phyloP scores from a whole-genome alignment of 2,797 vertebrate species.

The Potorous gilbertii region DNA sequence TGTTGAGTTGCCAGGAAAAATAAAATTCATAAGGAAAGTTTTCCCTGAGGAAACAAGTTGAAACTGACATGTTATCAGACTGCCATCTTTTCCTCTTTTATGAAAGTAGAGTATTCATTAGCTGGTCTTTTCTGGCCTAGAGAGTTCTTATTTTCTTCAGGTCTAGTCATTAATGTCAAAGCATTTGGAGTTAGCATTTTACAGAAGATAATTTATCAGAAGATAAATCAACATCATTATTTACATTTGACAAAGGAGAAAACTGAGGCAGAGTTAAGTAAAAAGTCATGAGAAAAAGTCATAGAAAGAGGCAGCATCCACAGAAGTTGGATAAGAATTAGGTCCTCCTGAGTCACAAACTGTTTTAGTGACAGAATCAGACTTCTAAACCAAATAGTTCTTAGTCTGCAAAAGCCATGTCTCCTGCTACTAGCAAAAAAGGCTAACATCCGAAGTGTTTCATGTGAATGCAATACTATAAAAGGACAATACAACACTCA shows the following conservation, averaged over 20 bases:
- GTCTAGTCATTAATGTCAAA: constrained; percentile 18
- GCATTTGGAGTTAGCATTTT: constrained; percentile 33
- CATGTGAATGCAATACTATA: neutral
- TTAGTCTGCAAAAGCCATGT: neutral
- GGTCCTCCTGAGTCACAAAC: neutral
- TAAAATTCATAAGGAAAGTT: neutral
- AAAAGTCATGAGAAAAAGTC: neutral
- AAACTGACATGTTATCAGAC: neutral
- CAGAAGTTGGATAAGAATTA: neutral
- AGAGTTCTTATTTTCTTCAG: constrained; percentile 25
- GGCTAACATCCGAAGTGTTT: neutral
- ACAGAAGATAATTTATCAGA: neutral
- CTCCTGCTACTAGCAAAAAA: neutral
- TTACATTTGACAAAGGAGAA: constrained; percentile 18
- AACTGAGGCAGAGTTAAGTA: neutral
- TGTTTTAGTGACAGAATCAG: neutral
- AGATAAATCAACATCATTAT: neutral
- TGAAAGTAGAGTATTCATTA: neutral
- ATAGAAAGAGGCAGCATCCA: neutral
- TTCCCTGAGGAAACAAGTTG: neutral
- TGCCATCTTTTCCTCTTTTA: constrained; percentile 1
- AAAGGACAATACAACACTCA: neutral
- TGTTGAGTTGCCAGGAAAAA: neutral
- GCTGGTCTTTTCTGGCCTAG: neutral
- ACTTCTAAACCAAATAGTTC: neutral